Percentiles rank a stretch among this genome's conserved stretches.
phyloP scores from a whole-genome alignment of 2,888 invertebrate genomes.

The Napeogenes inachia region DNA sequence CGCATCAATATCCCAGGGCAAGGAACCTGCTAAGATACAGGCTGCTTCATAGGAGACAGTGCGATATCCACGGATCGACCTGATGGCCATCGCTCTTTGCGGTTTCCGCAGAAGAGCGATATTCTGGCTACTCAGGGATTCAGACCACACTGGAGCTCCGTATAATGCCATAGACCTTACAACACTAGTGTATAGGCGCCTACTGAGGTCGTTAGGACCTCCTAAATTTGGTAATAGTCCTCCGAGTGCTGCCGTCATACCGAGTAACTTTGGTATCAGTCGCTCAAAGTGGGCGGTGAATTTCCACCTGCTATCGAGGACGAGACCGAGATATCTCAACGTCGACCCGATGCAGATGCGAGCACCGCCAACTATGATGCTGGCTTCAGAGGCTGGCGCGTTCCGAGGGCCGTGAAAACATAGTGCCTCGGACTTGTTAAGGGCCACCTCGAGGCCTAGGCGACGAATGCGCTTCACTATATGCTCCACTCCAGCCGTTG shows the following conservation, averaged over 20 bases:
- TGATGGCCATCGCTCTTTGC: slow-evolving; percentile 11
- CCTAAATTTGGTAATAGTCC: slow-evolving; percentile 18
- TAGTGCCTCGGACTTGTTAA: slow-evolving; percentile 8
- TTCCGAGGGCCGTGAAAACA: slow-evolving; percentile 21
- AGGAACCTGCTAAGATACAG: neutral
- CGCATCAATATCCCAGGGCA: too few species aligned
- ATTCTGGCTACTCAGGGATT: neutral
- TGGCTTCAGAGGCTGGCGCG: slow-evolving; percentile 11
- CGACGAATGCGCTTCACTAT: neutral
- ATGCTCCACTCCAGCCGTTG: neutral
- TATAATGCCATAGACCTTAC: slow-evolving; percentile 13
- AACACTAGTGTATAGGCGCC: slow-evolving; percentile 12
- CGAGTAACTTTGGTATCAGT: slow-evolving; percentile 10
- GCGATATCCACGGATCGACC: slow-evolving; percentile 4
- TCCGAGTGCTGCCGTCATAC: slow-evolving; percentile 18
- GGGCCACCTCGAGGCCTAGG: slow-evolving; percentile 6
- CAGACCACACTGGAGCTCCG: slow-evolving; percentile 14
- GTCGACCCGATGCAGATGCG: slow-evolving; percentile 6
- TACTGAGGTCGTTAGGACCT: slow-evolving; percentile 14
- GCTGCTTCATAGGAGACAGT: neutral
- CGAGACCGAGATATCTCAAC: slow-evolving; percentile 19
- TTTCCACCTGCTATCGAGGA: slow-evolving; percentile 20
- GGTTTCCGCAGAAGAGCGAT: neutral
- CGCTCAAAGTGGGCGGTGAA: slow-evolving; percentile 20
- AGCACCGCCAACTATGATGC: slow-evolving; percentile 13